Evolutionary conservation across 1,140 invertebrate species (phyloP).

Genomic region (Lasaia peninsularis): DNA sequence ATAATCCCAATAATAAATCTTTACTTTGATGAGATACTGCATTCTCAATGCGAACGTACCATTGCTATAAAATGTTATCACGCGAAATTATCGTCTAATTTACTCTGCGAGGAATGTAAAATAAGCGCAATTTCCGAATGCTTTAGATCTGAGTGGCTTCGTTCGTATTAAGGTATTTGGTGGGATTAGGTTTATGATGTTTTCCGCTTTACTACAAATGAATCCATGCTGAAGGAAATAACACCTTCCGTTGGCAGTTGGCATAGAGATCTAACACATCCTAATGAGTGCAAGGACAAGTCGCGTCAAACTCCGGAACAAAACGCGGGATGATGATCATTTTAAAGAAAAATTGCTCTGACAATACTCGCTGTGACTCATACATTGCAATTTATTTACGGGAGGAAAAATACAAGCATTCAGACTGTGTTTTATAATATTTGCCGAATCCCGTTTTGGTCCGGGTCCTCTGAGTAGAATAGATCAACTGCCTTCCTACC

Average conservation of each 20-base stretch:
- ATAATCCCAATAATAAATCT: no score
- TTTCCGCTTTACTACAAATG: constrained; percentile 54
- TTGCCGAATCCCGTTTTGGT: no score
- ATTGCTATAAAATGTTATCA: no score
- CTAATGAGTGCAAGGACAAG: constrained; percentile 57
- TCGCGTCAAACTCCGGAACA: constrained; percentile 40
- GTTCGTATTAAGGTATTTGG: background rate
- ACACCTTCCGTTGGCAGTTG: constrained; percentile 45
- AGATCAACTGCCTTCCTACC: no score
- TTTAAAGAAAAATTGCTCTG: constrained; percentile 29
- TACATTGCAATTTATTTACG: background rate
- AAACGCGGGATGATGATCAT: constrained; percentile 30
- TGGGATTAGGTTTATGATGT: constrained; percentile 13
- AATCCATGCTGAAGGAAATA: constrained; percentile 50
- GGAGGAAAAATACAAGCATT: background rate
- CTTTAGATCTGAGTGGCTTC: background rate
- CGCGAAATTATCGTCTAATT: no score
- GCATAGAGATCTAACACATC: constrained; percentile 55
- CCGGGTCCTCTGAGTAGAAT: no score
- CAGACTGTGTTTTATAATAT: background rate
- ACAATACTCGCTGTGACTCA: background rate
- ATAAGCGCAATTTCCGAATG: no score
- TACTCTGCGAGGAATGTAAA: no score
- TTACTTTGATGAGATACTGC: no score
- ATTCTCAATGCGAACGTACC: no score